These are phyloP conservation scores for Riptortus pedestris DNA, from an alignment of 1,140 invertebrate genomes.

Conservation along the genomic window DNA sequence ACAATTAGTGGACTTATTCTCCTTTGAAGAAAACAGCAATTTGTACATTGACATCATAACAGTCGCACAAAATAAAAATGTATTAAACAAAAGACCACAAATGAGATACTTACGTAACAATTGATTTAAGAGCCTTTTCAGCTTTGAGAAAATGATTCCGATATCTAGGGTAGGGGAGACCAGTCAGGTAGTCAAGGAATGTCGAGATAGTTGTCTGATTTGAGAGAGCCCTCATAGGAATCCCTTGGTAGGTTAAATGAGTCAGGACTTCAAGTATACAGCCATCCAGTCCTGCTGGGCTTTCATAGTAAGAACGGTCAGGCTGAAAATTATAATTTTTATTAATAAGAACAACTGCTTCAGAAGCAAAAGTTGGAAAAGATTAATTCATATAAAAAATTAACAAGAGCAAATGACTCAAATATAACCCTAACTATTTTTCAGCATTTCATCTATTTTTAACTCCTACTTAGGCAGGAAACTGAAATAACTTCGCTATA, in stretches of 20 bases:
- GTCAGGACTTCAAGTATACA: conserved; percentile 25
- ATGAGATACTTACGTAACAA: conserved; percentile 27
- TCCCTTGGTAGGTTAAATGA: conserved; percentile 22
- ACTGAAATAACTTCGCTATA: too few species aligned
- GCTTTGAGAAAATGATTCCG: conserved; percentile 23
- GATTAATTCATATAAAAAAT: too few species aligned
- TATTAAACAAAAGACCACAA: too few species aligned
- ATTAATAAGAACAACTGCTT: background rate
- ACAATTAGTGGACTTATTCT: too few species aligned
- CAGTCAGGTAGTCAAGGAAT: conserved; percentile 26
- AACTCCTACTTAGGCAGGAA: too few species aligned
- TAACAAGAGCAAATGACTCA: too few species aligned
- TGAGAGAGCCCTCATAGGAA: conserved; percentile 19
- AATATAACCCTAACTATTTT: too few species aligned
- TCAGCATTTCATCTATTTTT: too few species aligned
- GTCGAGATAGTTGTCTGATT: conserved; percentile 21
- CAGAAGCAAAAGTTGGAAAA: too few species aligned
- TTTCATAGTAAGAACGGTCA: background rate
- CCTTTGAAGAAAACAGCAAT: too few species aligned
- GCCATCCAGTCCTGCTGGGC: conserved; percentile 8
- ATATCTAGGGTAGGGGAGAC: conserved; percentile 18
- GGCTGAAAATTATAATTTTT: background rate
- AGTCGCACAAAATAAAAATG: too few species aligned
- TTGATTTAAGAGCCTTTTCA: conserved; percentile 18
- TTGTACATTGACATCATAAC: too few species aligned